A percentile compares a stretch with the other conserved stretches of the same genome.
phyloP scores from a whole-genome alignment of 1,140 invertebrate genomes.

The Gryllus bimaculatus region DNA sequence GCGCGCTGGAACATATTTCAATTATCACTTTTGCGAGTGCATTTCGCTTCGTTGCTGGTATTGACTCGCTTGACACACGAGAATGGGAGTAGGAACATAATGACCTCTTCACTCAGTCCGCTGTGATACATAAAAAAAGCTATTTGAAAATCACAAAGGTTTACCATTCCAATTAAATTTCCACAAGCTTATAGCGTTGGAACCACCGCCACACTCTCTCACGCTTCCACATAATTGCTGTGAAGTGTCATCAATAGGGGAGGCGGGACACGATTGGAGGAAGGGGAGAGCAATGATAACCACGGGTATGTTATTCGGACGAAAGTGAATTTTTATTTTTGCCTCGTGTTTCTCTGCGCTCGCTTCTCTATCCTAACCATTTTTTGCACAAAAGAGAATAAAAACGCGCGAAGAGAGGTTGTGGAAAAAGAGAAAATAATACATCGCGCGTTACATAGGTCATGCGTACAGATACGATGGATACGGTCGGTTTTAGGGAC shows the following conservation, averaged over 20 bases:
- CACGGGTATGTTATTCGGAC: neutral
- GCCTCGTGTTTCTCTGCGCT: neutral
- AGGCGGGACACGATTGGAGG: neutral
- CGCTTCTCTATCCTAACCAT: neutral
- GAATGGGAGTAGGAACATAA: neutral
- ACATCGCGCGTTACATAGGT: neutral
- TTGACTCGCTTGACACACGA: neutral
- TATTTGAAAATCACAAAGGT: slow-evolving; percentile 1
- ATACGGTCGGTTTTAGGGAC: neutral
- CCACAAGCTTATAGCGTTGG: neutral
- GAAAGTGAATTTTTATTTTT: neutral
- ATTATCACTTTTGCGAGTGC: neutral
- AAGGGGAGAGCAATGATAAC: neutral
- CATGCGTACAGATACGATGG: neutral
- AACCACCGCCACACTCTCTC: neutral
- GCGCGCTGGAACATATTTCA: neutral
- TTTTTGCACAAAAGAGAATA: neutral
- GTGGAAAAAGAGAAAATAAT: neutral
- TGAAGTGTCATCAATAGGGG: neutral
- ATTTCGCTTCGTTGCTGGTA: neutral
- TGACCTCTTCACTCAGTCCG: neutral
- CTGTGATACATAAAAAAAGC: neutral
- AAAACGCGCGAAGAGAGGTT: neutral
- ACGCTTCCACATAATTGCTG: neutral
- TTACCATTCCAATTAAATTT: slow-evolving; percentile 1